These are phyloP conservation scores for Psittacula echo DNA, from an alignment of 2,797 vertebrate species.

Conservation along the genomic window DNA sequence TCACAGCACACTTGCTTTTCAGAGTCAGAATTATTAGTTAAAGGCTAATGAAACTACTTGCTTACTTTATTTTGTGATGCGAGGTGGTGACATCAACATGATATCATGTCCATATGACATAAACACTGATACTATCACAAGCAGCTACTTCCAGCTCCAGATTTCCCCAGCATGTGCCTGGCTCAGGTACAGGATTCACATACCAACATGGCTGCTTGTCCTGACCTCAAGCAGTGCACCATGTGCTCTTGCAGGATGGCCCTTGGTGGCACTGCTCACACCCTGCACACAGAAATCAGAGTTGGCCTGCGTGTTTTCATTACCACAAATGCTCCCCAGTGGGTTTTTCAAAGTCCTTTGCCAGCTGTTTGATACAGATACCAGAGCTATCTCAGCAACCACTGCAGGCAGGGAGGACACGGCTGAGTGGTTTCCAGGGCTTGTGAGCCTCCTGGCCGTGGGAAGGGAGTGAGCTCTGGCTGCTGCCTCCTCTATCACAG, in stretches of 20 bases:
- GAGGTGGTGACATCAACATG: neutral
- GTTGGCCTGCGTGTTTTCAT: neutral
- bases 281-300: neutral
- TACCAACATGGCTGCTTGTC: fast-evolving
- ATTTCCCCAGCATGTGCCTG: neutral
- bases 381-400: neutral
- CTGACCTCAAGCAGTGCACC: fast-evolving
- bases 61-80: neutral
- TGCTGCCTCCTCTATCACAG: neutral
- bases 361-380: neutral
- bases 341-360: neutral
- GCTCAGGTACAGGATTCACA: neutral
- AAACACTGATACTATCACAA: neutral
- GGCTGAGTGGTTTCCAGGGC: neutral
- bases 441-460: neutral
- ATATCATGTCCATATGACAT: neutral
- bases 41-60: neutral
- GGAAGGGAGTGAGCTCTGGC: neutral
- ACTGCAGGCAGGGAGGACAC: neutral
- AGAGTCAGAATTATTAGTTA: neutral
- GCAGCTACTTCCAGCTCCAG: neutral
- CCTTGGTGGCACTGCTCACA: fast-evolving
- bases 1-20: neutral
- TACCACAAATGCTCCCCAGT: neutral
- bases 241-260: fast-evolving